Evolutionary conservation across 2,888 invertebrate species (phyloP).

Genomic region (Lycophotia porphyrea): DNA sequence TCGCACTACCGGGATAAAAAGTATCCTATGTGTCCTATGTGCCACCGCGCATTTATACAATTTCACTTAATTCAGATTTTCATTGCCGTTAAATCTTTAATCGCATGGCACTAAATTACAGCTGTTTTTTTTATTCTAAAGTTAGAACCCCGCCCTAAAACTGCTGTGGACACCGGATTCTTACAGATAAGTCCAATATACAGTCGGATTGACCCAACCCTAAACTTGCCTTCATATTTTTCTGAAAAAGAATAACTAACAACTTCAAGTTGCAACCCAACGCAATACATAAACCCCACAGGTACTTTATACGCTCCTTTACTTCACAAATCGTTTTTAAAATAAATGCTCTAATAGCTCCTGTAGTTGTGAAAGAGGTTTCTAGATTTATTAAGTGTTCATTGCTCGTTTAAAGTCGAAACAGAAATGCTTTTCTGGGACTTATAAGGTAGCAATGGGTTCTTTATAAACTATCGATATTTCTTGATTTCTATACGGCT

Average conservation of each 20-base stretch:
- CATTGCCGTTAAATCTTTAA: background rate
- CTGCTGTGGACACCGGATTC: background rate
- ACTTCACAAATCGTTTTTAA: constrained; percentile 23
- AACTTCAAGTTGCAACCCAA: background rate
- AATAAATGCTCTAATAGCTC: constrained; percentile 27
- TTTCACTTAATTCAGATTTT: background rate
- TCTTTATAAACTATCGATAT: background rate
- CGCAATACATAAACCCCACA: background rate
- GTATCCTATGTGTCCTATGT: background rate
- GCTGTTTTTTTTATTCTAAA: too few relatives aligned
- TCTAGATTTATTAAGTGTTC: constrained; percentile 27
- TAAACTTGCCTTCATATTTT: background rate
- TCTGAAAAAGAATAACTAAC: background rate
- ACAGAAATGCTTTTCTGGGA: constrained; percentile 10
- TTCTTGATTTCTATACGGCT: background rate
- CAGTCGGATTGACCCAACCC: background rate
- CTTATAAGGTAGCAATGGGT: background rate
- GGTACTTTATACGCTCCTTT: constrained; percentile 6
- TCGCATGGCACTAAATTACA: too few relatives aligned
- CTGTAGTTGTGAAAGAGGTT: constrained; percentile 10
- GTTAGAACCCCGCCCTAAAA: too few relatives aligned
- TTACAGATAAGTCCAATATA: background rate
- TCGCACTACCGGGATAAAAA: background rate
- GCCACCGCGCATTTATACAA: too few relatives aligned
- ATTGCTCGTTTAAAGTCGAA: constrained; percentile 18